Base-by-base conservation (phyloP, 2,888 invertebrate genomes). In the Lasioglossum leucozonium region DNA sequence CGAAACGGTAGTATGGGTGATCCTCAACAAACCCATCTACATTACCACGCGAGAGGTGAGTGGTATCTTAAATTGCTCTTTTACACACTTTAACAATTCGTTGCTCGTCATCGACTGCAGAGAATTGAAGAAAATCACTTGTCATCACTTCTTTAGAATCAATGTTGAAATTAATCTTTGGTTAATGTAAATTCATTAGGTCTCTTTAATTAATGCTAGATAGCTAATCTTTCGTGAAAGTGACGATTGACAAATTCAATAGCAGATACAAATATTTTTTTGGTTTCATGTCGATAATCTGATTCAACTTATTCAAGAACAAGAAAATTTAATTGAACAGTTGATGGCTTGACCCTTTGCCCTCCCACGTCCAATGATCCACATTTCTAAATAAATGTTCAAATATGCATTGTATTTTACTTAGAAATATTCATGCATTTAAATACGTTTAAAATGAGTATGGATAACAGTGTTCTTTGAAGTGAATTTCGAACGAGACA, bases 1-100 rank as follows among this genome's bases (percentile, higher is more conserved):
- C 98, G 99, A 99, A 95, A 99, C 99, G n/a, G 98, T 99, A 62
- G 98, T 99, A 84, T 99, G 99, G 99, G 97, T 99, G 94, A 98
- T 99, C 93, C 97, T 99, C 95, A 99, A 99, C 96, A 99, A 98
- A 95, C 99, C 99, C 87, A 98, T 99, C 94, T 99, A 99, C 96
- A 98, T 99, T 94, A 98, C 99, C 91, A 97, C 97, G 94, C 98
- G 98, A 95, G 99, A 99, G 97, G 99, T 99, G 95, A 95, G 96
- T 86, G 77, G 13, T 69, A 44, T 55, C 72, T 69, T 58, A 69
- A 47, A n/a, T 55, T 55, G 55, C 11, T 55, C 55, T 55, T 4
- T 55, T 2, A 16, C 11, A 16, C 44, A 4, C 4, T 44, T 16
- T 44, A 44, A 44, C 44, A 44, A 44, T 44, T 44, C 44, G 44